Base-by-base conservation (phyloP, 2,888 invertebrate species). In the Odontocolon sp. region DNA sequence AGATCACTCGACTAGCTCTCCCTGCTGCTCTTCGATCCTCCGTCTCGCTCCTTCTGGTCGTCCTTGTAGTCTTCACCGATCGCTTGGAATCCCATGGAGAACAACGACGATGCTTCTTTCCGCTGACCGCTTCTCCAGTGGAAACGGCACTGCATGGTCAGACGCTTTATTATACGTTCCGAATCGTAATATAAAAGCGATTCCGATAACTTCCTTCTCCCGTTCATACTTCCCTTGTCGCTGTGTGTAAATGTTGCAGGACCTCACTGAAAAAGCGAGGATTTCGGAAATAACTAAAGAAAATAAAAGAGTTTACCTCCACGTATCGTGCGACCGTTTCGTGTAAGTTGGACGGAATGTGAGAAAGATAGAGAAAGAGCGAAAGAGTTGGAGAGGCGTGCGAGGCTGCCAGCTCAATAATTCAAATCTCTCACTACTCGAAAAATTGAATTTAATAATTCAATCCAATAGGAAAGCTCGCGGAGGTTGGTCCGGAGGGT, bases 371-470 rank as follows among this genome's bases (percentile, higher is more conserved):
- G 59, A 75, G 59, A 64, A 38, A 21, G 6, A 50, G 54, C 75
- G 79, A 81, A 81, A 78, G 80, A 80, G 77, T 84, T 80, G 80
- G 83, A 82, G 81, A 85, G 83, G 71, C 68, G 61, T 54, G 18
- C 33, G 64, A 79, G 80, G 80, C 81, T 80, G 83, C 81, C 75
- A 78, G 83, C 82, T 90, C 86, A 89, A 90, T 89, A 89, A 88
- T 89, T 89, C 87, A 90, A 87, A 85, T 87, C 87, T 88, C 87
- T 88, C 88, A 87, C 89, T 90, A 89, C 89, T 89, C 88, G 89
- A 90, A 90, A 90, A 89, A 90, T 90, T 90, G 90, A 90, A 90
- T 90, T 90, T 90, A 90, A 90, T 90, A 89, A 90, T 90, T 89
- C 89, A 90, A 85, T 86, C 86, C 86, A 88, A 88, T 87, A 87